phyloP scores from a whole-genome alignment of 2,888 invertebrate species.

The Poecilus cupreus region DNA sequence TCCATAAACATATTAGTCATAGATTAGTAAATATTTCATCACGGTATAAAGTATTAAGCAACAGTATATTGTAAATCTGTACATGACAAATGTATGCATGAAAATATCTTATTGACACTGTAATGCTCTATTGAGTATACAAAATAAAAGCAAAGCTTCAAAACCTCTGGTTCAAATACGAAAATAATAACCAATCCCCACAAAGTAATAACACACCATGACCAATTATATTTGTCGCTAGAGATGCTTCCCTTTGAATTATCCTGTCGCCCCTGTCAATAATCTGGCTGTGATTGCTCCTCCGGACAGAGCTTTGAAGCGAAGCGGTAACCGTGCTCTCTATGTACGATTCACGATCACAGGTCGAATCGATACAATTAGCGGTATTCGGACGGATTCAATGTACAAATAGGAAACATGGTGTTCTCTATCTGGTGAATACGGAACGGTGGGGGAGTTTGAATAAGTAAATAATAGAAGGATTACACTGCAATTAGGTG shows the following conservation, averaged over 20 bases:
- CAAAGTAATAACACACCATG: neutral
- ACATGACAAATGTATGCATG: no score
- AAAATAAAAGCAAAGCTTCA: no score
- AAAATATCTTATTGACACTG: no score
- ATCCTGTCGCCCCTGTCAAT: neutral
- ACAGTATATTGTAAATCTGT: no score
- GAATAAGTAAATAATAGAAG: no score
- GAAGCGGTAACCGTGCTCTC: neutral
- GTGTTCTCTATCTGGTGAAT: neutral
- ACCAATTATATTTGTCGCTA: neutral
- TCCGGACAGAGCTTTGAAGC: constrained; percentile 11
- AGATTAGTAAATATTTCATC: no score
- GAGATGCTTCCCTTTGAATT: neutral
- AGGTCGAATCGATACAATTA: constrained; percentile 1
- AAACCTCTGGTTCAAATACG: no score
- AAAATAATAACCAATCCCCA: neutral
- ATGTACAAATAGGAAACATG: neutral
- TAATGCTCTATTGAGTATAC: no score
- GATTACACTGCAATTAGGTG: no score
- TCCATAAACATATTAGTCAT: no score
- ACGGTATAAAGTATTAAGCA: no score
- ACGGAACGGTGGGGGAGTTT: neutral
- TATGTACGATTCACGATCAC: neutral
- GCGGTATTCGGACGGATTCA: neutral
- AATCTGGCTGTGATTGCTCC: constrained; percentile 34